Evolutionary conservation across 2,888 invertebrate species (phyloP).

Genomic region (Stegophylla sp.): DNA sequence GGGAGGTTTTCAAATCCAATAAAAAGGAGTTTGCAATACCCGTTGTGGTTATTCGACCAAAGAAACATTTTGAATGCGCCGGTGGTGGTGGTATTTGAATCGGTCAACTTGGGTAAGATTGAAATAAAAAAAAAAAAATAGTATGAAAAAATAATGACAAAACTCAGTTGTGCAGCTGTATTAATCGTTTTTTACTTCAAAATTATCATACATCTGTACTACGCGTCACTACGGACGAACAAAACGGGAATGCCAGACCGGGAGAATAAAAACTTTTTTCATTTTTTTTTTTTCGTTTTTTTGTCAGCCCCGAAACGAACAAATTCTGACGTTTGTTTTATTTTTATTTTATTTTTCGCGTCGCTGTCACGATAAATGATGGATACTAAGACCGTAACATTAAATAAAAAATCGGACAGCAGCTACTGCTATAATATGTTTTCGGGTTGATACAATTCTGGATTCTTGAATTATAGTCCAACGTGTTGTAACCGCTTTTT

Average conservation of each 20-base stretch:
- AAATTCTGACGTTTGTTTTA: conserved; percentile 7
- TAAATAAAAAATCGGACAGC: neutral
- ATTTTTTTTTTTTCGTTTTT: too few relatives aligned
- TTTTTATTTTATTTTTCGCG: neutral
- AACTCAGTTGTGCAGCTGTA: neutral
- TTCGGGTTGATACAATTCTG: neutral
- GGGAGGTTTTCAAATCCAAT: too few relatives aligned
- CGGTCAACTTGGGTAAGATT: conserved; percentile 2
- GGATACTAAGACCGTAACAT: neutral
- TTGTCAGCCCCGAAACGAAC: neutral
- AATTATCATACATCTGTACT: neutral
- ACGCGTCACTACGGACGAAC: neutral
- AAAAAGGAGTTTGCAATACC: too few relatives aligned
- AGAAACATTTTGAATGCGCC: too few relatives aligned
- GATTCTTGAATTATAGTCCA: neutral
- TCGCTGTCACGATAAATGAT: neutral
- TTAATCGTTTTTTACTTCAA: neutral
- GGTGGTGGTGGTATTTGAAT: neutral
- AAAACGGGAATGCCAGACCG: neutral
- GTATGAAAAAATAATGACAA: neutral
- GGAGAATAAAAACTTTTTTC: conserved; percentile 6
- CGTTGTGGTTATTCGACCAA: too few relatives aligned
- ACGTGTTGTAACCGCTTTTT: neutral
- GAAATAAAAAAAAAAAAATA: neutral
- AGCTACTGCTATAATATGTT: neutral